Base-by-base conservation (phyloP, 2,888 invertebrate genomes). In the Ypsolopha sequella region DNA sequence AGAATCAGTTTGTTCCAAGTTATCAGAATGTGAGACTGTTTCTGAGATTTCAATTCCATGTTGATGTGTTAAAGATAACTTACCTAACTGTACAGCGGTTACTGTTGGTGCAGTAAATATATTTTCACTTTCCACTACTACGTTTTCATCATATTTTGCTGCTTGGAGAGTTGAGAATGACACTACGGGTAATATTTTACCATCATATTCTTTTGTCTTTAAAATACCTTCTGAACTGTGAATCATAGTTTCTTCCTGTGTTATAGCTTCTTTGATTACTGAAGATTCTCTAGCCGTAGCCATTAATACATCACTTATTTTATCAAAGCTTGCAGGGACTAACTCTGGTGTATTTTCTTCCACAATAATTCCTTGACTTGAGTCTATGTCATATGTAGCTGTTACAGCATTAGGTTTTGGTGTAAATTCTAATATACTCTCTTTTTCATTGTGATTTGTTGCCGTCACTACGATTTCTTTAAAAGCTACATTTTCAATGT, bases 41-140 rank as follows among this genome's bases (percentile, higher is more conserved):
- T 91, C 90, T 6, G 84, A 84, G 43, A 89, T 80, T 57, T 87
- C 73, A 9, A 91, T 66, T 35, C 88, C 85, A 60, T 88, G 85
- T 55, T 81, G 79, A 39, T 82, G 74, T 51, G 69, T 71, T 11
- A 89, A 60, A 41, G 76, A 68, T 48, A 84, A 52, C 46, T 72
- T 70, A 9, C 88, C 88, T 51, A 58, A 72, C 63, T 85, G 85
- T 53, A 69, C 57, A 45, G 85, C 80, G 13, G 89, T 89, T 53
- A 64, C 60, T n/a, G 56, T 55, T 39, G 62, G 53, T 53, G 78
- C 62, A 36, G 62, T 58, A 52, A 89, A 76, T 41, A 65, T 60
- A 39, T 78, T 73, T 76, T 92, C 93, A 58, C 82, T 88, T 72
- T 93, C 92, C 41, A 88, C 81, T 6, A 80, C 65, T 33, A 89